phyloP scores from a whole-genome alignment of 1,140 invertebrate species.

The Aethina tumida region DNA sequence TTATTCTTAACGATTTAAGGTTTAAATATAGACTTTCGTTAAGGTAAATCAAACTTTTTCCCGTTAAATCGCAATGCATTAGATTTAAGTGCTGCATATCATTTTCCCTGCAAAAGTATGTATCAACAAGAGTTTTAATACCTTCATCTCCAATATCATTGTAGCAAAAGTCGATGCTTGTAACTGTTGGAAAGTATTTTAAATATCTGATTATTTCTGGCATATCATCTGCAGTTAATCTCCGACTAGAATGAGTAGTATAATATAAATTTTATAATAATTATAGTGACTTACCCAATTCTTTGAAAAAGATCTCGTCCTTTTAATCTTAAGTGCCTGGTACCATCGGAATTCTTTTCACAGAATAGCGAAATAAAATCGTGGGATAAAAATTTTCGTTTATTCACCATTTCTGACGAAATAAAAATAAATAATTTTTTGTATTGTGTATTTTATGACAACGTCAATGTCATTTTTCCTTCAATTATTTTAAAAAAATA shows the following conservation, averaged over 20 bases:
- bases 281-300: conserved; percentile 21
- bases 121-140: conserved; percentile 37
- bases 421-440: too few relatives aligned
- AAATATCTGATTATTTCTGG: conserved; percentile 39
- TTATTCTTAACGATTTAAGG: too few relatives aligned
- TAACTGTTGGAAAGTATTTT: conserved; percentile 35
- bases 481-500: too few relatives aligned
- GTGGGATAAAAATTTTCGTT: too few relatives aligned
- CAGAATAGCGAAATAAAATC: conserved; percentile 32
- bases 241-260: too few relatives aligned
- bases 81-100: conserved; percentile 42
- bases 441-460: too few relatives aligned
- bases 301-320: conserved; percentile 30
- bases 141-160: conserved; percentile 44
- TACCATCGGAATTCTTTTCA: conserved; percentile 34
- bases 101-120: conserved; percentile 25
- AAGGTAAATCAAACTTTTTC: conserved; percentile 39
- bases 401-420: too few relatives aligned
- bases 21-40: background rate
- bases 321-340: conserved; percentile 30
- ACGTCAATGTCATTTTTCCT: too few relatives aligned
- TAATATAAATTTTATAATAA: conserved; percentile 5
- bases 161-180: conserved; percentile 41
- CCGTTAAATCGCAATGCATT: conserved; percentile 44
- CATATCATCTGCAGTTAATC: conserved; percentile 40